Base-by-base conservation (phyloP, 2,888 invertebrate species). In the Agriopis aurantiaria region DNA sequence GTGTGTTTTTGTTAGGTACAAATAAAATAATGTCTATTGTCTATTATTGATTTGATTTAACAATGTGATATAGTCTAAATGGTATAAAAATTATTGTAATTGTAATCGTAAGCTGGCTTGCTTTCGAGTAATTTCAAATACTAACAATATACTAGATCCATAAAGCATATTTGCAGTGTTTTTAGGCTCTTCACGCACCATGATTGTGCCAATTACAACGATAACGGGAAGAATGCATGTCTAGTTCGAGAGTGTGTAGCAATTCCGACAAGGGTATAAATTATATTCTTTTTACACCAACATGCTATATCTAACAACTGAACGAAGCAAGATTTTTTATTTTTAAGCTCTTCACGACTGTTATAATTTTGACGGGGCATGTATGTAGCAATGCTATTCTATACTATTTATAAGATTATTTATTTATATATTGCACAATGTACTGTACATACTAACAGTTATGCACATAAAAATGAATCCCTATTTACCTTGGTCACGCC, bases 181-280 rank as follows among this genome's bases (percentile, higher is more conserved):
- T 58, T 69, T 62, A 46, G 61, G 63, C 23, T 53, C 63, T 66
- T 71, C 70, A 67, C 59, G 66, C 70, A 63, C 70, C 63, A 64
- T 64, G 63, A 56, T n/a, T 66, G 70, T 63, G 49, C 66, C 70
- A 64, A 71, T 71, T 67, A 66, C 53, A 23, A 63, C 33, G 53
- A 46, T 71, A 66, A 69, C 69, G 61, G 64, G 65, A 43, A 67
- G 67, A 74, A 71, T 79, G 68, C 73, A 79, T 67, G 52, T 57
- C 62, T 57, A 75, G 75, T 75, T 75, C 65, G 68, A 75, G 72
- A 76, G 77, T 73, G 62, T 76, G 70, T 65, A 55, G 45, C 7
- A n/a, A 17, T 46, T 53, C 49, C n/a, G 17, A 52, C 46, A 52
- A 63, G 12, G 52, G 40, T 1, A 23, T 55, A n/a, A n/a, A 53